phyloP scores from a whole-genome alignment of 2,113 vertebrate species.

The Alligator mississippiensis region DNA sequence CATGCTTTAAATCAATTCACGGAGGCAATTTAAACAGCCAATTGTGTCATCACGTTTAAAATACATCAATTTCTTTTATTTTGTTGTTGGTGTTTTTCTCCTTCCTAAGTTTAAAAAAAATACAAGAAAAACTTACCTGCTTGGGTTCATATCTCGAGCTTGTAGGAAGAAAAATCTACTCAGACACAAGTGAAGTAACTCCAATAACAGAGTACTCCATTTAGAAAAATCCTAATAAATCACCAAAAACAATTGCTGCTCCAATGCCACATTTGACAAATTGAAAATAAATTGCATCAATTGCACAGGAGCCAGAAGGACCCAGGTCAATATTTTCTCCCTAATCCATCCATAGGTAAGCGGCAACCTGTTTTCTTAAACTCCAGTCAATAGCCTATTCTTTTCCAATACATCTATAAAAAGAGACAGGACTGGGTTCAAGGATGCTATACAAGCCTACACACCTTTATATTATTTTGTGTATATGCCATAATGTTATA shows the following conservation, averaged over 20 bases:
- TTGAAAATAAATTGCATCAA: slow-evolving; percentile 84
- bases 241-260: slow-evolving; percentile 76
- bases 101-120: neutral
- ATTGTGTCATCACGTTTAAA: slow-evolving; percentile 75
- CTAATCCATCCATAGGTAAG: slow-evolving; percentile 72
- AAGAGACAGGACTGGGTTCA: neutral
- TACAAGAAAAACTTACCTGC: neutral
- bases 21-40: slow-evolving; percentile 78
- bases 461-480: neutral
- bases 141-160: slow-evolving; percentile 28
- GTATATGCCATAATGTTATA: accelerated
- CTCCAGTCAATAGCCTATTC: slow-evolving; percentile 42
- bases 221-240: slow-evolving; percentile 86
- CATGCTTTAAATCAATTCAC: slow-evolving; percentile 80
- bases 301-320: slow-evolving; percentile 76
- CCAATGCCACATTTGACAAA: slow-evolving; percentile 76
- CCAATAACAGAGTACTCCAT: slow-evolving; percentile 81
- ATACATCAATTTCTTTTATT: slow-evolving; percentile 69
- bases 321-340: slow-evolving; percentile 68
- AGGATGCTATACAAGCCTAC: neutral
- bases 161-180: slow-evolving; percentile 48
- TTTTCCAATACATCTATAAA: neutral
- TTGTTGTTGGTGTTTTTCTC: slow-evolving; percentile 20
- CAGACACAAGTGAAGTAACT: slow-evolving; percentile 55
- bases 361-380: neutral